Percentiles rank a stretch among this genome's conserved stretches.
Conservation (phyloP, 2,113 vertebrate species). For the Delphinapterus leucas region DNA sequence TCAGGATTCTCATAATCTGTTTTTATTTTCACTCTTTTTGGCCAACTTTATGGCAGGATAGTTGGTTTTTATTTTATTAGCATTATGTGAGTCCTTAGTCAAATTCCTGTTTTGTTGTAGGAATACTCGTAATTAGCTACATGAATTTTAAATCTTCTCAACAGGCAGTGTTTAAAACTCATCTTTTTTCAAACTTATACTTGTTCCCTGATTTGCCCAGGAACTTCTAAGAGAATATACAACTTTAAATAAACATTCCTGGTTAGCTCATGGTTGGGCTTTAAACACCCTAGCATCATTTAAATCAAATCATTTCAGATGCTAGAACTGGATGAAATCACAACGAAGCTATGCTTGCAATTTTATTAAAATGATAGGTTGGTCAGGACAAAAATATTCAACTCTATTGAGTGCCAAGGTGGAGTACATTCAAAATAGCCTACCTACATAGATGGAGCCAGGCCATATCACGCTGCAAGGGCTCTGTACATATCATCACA, state of each 20-base stretch:
- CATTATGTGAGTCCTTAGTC: neutral
- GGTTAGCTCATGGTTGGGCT: conserved; percentile 59
- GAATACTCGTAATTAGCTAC: neutral
- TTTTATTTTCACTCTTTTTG: neutral
- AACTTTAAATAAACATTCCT: conserved; percentile 46
- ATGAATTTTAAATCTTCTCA: neutral
- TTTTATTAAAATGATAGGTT: conserved; percentile 63
- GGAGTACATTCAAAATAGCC: neutral
- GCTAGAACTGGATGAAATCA: conserved; percentile 59
- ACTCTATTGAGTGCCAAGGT: neutral
- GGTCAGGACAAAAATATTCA: conserved; percentile 21
- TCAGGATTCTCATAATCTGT: neutral
- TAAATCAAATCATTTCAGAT: conserved; percentile 67
- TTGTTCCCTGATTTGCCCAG: neutral
- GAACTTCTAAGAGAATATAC: conserved; percentile 22
- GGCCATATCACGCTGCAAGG: neutral
- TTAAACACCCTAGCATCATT: conserved; percentile 44
- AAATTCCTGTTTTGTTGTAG: neutral
- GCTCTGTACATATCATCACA: neutral
- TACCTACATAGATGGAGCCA: neutral
- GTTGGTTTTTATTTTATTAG: neutral
- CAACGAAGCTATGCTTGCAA: conserved; percentile 49
- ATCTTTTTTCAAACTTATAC: neutral
- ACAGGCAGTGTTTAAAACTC: neutral
- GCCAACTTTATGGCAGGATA: neutral